Percentiles rank a stretch among this genome's conserved stretches.
Evolutionary conservation across 2,113 vertebrate genomes (phyloP).

Genomic region (Promerops cafer): DNA sequence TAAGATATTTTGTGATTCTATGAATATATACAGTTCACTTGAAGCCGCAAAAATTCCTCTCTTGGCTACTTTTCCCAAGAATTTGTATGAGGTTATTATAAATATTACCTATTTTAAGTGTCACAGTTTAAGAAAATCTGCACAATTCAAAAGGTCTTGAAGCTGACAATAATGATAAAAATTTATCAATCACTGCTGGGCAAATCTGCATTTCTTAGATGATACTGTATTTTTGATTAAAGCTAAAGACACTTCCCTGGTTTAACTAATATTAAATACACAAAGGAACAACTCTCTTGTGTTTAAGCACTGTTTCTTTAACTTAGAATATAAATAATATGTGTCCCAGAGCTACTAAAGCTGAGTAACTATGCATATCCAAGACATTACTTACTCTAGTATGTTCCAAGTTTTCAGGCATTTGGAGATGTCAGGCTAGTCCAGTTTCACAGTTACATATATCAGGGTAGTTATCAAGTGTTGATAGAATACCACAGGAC

Average conservation of each 20-base stretch:
- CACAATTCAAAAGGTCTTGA: not conserved
- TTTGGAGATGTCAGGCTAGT: not conserved
- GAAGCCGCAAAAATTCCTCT: not conserved
- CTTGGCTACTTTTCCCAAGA: not conserved
- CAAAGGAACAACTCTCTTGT: not conserved
- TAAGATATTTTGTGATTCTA: not conserved
- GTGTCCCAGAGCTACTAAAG: not conserved
- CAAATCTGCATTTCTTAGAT: not conserved
- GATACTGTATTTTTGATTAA: not conserved
- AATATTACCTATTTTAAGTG: not conserved
- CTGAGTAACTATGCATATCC: not conserved
- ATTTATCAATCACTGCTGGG: not conserved
- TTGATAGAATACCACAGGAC: not conserved
- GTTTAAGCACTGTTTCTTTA: not conserved
- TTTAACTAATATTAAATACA: not conserved
- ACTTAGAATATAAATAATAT: not conserved
- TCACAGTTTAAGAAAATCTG: not conserved
- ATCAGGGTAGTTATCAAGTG: not conserved
- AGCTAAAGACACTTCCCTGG: not conserved
- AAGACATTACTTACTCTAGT: not conserved
- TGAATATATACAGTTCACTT: not conserved
- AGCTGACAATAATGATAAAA: not conserved
- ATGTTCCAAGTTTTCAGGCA: not conserved
- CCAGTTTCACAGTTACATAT: not conserved
- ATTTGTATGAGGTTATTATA: not conserved